A percentile compares a stretch with the other conserved stretches of the same genome.
These are phyloP conservation scores for Oceanites oceanicus DNA, from an alignment of 2,113 vertebrate species.

Conservation along the genomic window DNA sequence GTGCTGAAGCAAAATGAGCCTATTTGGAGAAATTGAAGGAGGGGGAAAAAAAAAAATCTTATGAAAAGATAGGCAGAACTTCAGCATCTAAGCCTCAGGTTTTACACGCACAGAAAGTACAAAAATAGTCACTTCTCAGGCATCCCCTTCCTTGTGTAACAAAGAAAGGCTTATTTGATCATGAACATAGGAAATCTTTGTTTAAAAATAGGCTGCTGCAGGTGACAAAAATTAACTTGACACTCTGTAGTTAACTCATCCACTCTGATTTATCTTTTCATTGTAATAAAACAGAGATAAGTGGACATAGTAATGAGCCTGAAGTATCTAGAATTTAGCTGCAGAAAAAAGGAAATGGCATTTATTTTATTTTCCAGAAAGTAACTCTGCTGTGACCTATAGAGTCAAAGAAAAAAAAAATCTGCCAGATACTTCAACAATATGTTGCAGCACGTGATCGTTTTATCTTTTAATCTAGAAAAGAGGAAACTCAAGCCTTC, in stretches of 20 bases:
- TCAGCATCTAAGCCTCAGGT: neutral
- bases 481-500: neutral
- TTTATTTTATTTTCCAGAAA: neutral
- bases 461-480: neutral
- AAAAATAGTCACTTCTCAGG: neutral
- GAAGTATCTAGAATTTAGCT: neutral
- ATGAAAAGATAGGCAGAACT: neutral
- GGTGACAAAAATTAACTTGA: neutral
- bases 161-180: neutral
- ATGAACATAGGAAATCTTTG: neutral
- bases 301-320: neutral
- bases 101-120: neutral
- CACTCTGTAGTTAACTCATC: neutral
- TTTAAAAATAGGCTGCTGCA: neutral
- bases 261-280: neutral
- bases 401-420: neutral
- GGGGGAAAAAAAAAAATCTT: neutral
- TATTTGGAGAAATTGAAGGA: conserved; percentile 30
- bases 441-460: neutral
- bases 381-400: neutral
- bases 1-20: conserved; percentile 83
- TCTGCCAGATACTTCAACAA: neutral
- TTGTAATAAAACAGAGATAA: neutral
- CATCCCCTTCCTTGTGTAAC: neutral
- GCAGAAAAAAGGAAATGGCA: neutral